phyloP scores from a whole-genome alignment of 2,113 vertebrate genomes.

The Struthio camelus region DNA sequence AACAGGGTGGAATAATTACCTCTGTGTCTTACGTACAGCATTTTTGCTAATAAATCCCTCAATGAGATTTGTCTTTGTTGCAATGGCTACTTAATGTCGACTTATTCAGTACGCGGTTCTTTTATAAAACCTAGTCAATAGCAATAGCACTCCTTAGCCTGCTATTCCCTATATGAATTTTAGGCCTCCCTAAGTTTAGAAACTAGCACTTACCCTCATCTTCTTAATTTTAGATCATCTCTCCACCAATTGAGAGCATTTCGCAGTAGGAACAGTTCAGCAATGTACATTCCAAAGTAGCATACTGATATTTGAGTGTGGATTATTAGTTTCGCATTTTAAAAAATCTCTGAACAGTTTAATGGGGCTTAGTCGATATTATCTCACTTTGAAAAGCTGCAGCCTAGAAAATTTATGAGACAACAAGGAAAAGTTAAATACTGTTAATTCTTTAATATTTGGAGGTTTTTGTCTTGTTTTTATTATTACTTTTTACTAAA shows the following conservation, averaged over 20 bases:
- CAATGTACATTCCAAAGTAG: not conserved
- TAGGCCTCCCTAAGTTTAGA: not conserved
- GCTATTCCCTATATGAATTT: not conserved
- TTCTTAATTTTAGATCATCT: not conserved
- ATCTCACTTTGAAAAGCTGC: not conserved
- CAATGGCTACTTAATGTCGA: not conserved
- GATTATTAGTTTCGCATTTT: slow-evolving; percentile 42
- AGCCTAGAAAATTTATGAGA: slow-evolving; percentile 5
- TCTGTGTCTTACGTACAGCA: not conserved
- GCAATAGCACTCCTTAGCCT: not conserved
- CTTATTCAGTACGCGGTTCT: not conserved
- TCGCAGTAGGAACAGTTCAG: not conserved
- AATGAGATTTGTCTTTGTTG: not conserved
- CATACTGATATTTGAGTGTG: not conserved
- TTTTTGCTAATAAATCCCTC: not conserved
- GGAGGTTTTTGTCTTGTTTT: not conserved
- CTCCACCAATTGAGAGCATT: not conserved
- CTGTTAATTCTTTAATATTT: slow-evolving; percentile 12
- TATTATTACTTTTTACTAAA: not conserved
- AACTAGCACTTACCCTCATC: not conserved
- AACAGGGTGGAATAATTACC: not conserved
- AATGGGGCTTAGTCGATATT: slow-evolving; percentile 30
- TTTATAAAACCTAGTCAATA: not conserved
- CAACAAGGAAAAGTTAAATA: not conserved
- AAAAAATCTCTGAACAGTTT: slow-evolving; percentile 21